Conservation (phyloP, 2,797 vertebrate species). For the Sylvia borin region DNA sequence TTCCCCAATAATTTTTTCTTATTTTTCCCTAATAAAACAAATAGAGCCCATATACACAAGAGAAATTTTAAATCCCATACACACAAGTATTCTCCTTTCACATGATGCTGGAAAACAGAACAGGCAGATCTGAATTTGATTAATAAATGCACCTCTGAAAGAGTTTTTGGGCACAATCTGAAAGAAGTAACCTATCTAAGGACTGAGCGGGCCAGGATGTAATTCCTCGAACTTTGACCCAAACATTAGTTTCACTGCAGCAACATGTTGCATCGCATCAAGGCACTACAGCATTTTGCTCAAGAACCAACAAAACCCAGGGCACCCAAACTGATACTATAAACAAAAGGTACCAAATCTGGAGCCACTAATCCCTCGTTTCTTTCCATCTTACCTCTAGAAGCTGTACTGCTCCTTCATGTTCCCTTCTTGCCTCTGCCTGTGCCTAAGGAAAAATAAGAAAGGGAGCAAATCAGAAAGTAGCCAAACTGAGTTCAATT, state of each 20-base stretch:
- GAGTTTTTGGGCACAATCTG: neutral
- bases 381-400: constrained; percentile 87
- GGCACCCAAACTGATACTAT: neutral
- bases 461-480: neutral
- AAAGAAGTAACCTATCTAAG: neutral
- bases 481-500: neutral
- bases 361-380: neutral
- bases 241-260: neutral
- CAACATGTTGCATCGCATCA: accelerated
- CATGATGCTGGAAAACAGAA: neutral
- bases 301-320: neutral
- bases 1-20: neutral
- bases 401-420: constrained; percentile 95
- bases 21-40: neutral
- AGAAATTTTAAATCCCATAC: neutral
- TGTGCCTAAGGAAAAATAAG: constrained; percentile 81
- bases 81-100: neutral
- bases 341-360: neutral
- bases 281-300: neutral
- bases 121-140: neutral
- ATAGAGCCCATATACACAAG: neutral
- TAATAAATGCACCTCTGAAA: neutral
- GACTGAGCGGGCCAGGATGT: neutral
- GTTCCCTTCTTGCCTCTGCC: constrained; percentile 93
- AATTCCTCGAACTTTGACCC: neutral